Percentiles rank a stretch among this genome's conserved stretches.
phyloP scores from a whole-genome alignment of 1,140 invertebrate genomes.

The Bathynomus jamesi region DNA sequence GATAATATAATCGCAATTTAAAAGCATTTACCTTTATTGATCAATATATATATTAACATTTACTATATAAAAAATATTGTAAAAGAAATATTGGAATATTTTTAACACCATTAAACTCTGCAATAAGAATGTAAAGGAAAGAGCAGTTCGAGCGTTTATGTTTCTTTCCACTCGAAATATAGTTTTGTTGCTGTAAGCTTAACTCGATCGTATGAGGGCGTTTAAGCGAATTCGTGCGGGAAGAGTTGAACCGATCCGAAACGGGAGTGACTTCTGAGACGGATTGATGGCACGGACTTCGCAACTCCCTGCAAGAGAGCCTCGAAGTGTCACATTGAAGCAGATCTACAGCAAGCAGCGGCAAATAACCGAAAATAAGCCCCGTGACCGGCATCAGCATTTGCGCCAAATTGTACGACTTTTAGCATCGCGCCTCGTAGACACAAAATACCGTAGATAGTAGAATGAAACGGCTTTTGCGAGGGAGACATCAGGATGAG shows the following conservation, averaged over 20 bases:
- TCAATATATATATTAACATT: too few relatives aligned
- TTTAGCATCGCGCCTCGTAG: neutral
- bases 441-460: constrained; percentile 1
- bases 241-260: neutral
- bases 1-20: too few relatives aligned
- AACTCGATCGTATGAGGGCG: neutral
- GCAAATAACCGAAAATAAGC: constrained; percentile 1
- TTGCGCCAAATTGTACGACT: neutral
- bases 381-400: neutral
- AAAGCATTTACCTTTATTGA: too few relatives aligned
- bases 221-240: neutral
- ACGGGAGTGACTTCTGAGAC: neutral
- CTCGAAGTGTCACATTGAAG: neutral
- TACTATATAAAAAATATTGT: too few relatives aligned
- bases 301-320: neutral
- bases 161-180: neutral
- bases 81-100: too few relatives aligned
- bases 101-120: neutral
- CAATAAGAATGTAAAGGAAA: neutral
- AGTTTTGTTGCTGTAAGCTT: neutral
- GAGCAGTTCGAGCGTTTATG: neutral
- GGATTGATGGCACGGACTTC: neutral
- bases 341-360: neutral
- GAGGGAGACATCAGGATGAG: neutral
- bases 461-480: neutral